Evolutionary conservation across 23 tunicate genomes (phyloP).

Genomic region (Phallusia fumigata): DNA sequence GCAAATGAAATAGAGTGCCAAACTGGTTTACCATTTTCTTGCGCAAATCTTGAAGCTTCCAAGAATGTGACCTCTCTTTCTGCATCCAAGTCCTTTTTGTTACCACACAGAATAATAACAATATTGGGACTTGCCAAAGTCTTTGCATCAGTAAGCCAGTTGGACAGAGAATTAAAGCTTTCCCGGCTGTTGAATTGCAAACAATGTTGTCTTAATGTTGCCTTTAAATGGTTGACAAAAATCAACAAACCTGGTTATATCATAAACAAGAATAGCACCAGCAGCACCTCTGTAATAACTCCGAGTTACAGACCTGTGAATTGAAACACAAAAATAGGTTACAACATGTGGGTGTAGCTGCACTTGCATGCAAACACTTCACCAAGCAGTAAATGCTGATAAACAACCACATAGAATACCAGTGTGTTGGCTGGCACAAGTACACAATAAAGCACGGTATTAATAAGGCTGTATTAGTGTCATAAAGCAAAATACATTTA

Average conservation of each 20-base stretch:
- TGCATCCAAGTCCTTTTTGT: slow-evolving; percentile 76
- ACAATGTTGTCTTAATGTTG: too few relatives aligned
- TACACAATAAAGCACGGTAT: too few relatives aligned
- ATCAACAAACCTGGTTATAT: slow-evolving; percentile 54
- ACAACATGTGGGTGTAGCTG: neutral
- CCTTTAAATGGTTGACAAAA: too few relatives aligned
- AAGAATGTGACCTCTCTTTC: slow-evolving; percentile 89
- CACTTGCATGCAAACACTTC: neutral
- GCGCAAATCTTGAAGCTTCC: slow-evolving; percentile 93
- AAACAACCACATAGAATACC: too few relatives aligned
- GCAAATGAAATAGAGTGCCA: too few relatives aligned
- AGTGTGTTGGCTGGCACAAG: too few relatives aligned
- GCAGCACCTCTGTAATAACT: slow-evolving; percentile 94
- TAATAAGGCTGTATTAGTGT: too few relatives aligned
- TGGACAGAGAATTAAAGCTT: slow-evolving; percentile 61
- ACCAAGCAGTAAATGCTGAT: too few relatives aligned
- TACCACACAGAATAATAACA: slow-evolving; percentile 83
- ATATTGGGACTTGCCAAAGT: slow-evolving; percentile 89
- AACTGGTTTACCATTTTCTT: slow-evolving; percentile 62
- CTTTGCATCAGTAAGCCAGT: slow-evolving; percentile 89
- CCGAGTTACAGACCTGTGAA: slow-evolving; percentile 81
- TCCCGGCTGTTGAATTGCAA: slow-evolving; percentile 41
- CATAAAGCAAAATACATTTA: too few relatives aligned
- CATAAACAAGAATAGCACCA: slow-evolving; percentile 79
- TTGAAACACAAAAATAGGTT: neutral